These are phyloP conservation scores for Cynopterus sphinx DNA, from an alignment of 2,797 vertebrate species.

Conservation along the genomic window DNA sequence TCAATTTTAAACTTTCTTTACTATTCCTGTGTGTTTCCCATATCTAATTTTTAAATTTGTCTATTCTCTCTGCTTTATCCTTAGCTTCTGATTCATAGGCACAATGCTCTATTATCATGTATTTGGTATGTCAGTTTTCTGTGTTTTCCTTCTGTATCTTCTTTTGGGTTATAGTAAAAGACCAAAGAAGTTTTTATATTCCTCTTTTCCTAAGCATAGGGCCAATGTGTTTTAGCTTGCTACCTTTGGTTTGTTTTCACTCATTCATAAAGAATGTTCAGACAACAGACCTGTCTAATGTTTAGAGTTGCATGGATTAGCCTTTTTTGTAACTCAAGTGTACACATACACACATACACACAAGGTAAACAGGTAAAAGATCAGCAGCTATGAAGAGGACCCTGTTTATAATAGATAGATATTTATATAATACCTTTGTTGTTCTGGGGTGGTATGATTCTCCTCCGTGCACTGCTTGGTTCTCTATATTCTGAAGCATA, in stretches of 20 bases:
- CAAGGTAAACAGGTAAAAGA: background rate
- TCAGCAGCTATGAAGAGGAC: background rate
- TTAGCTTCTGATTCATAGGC: background rate
- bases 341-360: no score
- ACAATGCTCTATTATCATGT: background rate
- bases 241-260: background rate
- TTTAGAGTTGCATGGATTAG: background rate
- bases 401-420: background rate
- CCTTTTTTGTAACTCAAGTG: background rate
- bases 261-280: background rate
- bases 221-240: background rate
- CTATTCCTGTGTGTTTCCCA: background rate
- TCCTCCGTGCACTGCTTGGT: background rate
- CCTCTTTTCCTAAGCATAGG: background rate
- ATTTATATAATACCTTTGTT: background rate
- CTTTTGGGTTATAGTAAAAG: background rate
- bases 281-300: background rate
- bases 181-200: background rate
- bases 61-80: background rate
- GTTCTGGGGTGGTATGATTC: background rate
- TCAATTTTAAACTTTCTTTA: background rate
- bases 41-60: background rate
- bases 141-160: background rate
- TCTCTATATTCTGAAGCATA: background rate
- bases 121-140: background rate